A percentile compares a stretch with the other conserved stretches of the same genome.
phyloP scores from a whole-genome alignment of 2,113 vertebrate species.

The Chloebia gouldiae region DNA sequence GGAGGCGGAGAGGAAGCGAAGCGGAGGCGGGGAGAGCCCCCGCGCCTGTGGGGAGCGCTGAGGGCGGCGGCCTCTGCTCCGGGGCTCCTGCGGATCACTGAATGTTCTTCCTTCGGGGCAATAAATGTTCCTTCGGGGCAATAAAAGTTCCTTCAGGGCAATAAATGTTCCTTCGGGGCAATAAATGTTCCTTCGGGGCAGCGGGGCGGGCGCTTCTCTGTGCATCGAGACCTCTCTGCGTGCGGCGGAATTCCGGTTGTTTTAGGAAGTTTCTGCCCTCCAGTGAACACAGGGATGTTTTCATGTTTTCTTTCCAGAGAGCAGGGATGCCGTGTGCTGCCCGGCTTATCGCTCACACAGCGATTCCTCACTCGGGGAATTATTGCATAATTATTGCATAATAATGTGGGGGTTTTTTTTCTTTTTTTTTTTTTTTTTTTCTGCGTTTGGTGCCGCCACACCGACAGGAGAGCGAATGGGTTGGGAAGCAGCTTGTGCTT shows the following conservation, averaged over 20 bases:
- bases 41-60: background rate
- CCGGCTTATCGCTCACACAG: rapidly evolving
- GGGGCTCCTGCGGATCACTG: too few species aligned
- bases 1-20: background rate
- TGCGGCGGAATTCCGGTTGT: rapidly evolving
- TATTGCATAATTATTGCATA: background rate
- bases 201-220: rapidly evolving
- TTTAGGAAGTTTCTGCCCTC: rapidly evolving
- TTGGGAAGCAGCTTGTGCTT: background rate
- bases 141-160: rapidly evolving
- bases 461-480: rapidly evolving
- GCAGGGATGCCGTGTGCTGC: rapidly evolving
- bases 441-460: rapidly evolving
- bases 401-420: too few species aligned
- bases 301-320: too few species aligned
- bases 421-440: too few species aligned
- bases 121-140: rapidly evolving
- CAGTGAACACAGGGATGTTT: rapidly evolving
- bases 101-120: background rate
- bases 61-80: background rate
- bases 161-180: background rate
- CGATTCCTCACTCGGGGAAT: rapidly evolving
- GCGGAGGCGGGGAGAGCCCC: background rate
- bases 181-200: background rate
- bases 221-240: rapidly evolving